Evolutionary conservation across 2,113 vertebrate genomes (phyloP).

Genomic region (Melanerpes formicivorus): DNA sequence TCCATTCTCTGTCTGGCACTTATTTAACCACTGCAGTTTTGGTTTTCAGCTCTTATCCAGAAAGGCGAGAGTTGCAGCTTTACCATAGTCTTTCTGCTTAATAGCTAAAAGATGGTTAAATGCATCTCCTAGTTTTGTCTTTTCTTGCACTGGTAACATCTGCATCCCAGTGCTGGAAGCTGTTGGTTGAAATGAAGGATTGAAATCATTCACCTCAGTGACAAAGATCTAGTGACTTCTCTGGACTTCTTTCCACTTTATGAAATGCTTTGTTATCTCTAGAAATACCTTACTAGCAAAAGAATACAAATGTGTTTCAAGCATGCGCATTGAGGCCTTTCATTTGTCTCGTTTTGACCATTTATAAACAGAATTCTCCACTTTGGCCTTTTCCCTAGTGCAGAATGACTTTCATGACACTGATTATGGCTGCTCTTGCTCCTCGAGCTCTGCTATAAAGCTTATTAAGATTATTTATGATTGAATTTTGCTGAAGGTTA

Average conservation of each 20-base stretch:
- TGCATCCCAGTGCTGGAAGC: constrained; percentile 18
- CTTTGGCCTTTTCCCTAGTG: not conserved
- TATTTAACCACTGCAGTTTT: not conserved
- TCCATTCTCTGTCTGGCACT: not conserved
- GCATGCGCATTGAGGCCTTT: not conserved
- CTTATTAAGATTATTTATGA: not conserved
- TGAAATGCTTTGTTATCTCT: constrained; percentile 46
- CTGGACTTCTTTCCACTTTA: not conserved
- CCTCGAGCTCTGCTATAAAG: not conserved
- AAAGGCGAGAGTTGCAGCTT: not conserved
- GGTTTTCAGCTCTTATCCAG: not conserved
- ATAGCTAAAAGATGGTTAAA: constrained; percentile 24
- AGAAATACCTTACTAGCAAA: constrained; percentile 4
- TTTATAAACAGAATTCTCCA: not conserved
- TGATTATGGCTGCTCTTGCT: not conserved
- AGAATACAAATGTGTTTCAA: constrained; percentile 1
- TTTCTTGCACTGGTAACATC: constrained; percentile 22
- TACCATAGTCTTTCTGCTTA: not conserved
- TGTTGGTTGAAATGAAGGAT: not conserved
- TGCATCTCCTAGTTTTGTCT: not conserved
- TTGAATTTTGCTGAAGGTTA: not conserved
- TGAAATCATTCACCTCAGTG: not conserved
- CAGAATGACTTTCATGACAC: not conserved
- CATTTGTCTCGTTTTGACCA: not conserved
- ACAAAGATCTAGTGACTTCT: not conserved